Conservation (phyloP, 2,797 vertebrate species). For the Rhabdophis nuchalis region DNA sequence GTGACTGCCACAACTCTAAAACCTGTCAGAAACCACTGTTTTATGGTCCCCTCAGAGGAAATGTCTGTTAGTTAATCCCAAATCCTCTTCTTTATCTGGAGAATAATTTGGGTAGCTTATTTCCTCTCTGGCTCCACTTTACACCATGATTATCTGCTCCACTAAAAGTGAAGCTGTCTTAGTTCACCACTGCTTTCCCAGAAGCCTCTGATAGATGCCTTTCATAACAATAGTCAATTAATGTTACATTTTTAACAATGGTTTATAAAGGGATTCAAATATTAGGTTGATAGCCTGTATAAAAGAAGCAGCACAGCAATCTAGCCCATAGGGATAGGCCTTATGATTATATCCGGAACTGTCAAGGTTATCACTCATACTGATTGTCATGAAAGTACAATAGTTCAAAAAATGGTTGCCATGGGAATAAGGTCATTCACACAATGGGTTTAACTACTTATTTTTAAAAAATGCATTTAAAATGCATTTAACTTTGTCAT, state of each 20-base stretch:
- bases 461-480: not conserved
- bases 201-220: not conserved
- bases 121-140: not conserved
- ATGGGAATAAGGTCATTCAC: not conserved
- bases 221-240: not conserved
- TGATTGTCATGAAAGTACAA: not conserved
- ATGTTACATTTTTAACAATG: not conserved
- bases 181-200: not conserved
- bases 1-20: not conserved
- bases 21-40: not conserved
- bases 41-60: not conserved
- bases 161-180: not conserved
- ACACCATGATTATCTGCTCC: not conserved
- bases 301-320: not conserved
- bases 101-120: not conserved
- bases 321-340: not conserved
- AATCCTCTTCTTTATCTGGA: not conserved
- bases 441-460: not conserved
- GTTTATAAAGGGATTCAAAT: not conserved
- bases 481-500: not conserved
- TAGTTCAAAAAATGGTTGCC: not conserved
- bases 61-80: not conserved
- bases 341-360: not conserved
- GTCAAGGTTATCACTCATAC: not conserved
- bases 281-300: not conserved